Base-by-base conservation (phyloP, 2,797 vertebrate genomes). In the Halcyon chelicuti region DNA sequence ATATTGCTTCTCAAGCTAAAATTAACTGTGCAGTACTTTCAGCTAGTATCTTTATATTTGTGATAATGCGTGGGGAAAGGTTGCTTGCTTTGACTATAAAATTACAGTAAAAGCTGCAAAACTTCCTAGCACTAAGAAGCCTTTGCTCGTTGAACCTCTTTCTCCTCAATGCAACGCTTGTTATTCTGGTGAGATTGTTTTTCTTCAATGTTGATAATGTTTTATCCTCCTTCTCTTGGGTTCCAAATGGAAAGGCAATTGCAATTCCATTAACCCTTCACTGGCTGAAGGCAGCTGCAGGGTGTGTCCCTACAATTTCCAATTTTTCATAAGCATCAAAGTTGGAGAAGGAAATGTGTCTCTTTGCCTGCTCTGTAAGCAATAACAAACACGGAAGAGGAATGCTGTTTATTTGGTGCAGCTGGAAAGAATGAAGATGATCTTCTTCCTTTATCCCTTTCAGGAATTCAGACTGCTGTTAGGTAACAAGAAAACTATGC, bases 381-480 rank as follows among this genome's bases (percentile, higher is more conserved):
- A 96, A 91, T 94, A 97, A 93, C 88, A 97, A 97, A 89, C 93
- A 90, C 62, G 65, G 87, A 95, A 92, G 79, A 97, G 91, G 95
- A 97, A 97, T 96, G 96, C 74, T 95, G 84, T 96, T 97, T 96
- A 96, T 96, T 97, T 97, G 94, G 68, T 90, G 80, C 95, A 97
- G 87, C 85, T 95, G 93, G 70, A 94, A 94, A 96, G 93, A 97
- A 94, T 96, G 96, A 96, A 95, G 91, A 97, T 85, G 91, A 94
- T 74, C 60, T 66, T 92, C 74, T 90, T 96, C 58, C 72, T 97
- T 97, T 94, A 97, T 96, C 86, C 93, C 84, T 93, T 94, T 94
- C 88, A 97, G 94, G 95, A 97, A 96, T 94, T 86, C 87, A 96
- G 81, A 87, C 58, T 7, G 12, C 76, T 94, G 95, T 97, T 97